These are phyloP conservation scores for Ceratosolen solmsi DNA, from an alignment of 1,140 invertebrate genomes.

Conservation along the genomic window DNA sequence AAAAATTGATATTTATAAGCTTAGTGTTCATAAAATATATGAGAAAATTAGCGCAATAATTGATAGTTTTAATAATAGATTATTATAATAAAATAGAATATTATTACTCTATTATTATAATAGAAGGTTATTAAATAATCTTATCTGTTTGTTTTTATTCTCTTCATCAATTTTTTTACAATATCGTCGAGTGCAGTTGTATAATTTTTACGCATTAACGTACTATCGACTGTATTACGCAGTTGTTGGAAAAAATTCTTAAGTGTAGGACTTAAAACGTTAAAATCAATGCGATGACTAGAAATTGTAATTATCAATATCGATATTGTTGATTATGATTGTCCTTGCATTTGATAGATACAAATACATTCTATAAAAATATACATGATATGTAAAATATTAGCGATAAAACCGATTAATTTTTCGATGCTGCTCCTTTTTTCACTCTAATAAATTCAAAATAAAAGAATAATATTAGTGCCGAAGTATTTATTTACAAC, in stretches of 20 bases:
- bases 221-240: neutral
- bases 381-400: too few species aligned
- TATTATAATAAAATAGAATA: too few species aligned
- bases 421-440: too few species aligned
- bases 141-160: neutral
- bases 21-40: neutral
- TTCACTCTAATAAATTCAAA: too few species aligned
- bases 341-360: constrained; percentile 5
- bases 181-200: neutral
- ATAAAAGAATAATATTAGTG: too few species aligned
- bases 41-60: neutral
- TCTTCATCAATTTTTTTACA: neutral
- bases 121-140: neutral
- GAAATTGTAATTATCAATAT: constrained; percentile 29
- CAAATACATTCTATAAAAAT: too few species aligned
- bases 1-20: too few species aligned
- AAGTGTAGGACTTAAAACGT: neutral
- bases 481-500: too few species aligned
- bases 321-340: constrained; percentile 11
- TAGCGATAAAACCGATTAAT: too few species aligned
- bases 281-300: neutral
- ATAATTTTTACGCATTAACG: neutral
- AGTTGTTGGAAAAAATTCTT: neutral
- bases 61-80: neutral
- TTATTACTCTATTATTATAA: too few species aligned